Percentiles rank a stretch among this genome's conserved stretches.
phyloP scores from a whole-genome alignment of 2,888 invertebrate species.

The Lepidocyrtinus sp. region DNA sequence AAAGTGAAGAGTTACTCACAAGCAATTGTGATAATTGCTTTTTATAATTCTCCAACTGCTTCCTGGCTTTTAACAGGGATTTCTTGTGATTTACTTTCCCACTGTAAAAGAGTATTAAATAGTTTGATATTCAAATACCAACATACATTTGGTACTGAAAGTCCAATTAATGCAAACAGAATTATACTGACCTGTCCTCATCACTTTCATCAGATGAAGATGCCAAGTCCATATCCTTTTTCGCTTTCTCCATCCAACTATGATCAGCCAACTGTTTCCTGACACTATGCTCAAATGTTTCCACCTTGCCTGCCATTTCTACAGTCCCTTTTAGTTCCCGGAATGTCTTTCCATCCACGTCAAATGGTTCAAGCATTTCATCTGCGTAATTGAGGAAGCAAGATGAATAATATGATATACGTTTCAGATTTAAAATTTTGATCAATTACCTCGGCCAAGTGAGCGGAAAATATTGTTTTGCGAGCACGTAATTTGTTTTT shows the following conservation, averaged over 20 bases:
- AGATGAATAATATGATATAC: too few relatives aligned
- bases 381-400: too few relatives aligned
- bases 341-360: constrained; percentile 78
- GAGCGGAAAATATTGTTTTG: constrained; percentile 85
- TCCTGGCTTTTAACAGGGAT: constrained; percentile 62
- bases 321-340: constrained; percentile 82
- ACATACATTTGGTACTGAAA: too few relatives aligned
- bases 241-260: constrained; percentile 90
- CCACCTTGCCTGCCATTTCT: constrained; percentile 84
- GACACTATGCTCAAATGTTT: constrained; percentile 81
- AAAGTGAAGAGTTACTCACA: too few relatives aligned
- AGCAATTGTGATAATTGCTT: constrained; percentile 56
- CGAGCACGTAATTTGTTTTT: constrained; percentile 85
- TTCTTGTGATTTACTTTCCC: constrained; percentile 52
- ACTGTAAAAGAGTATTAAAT: constrained; percentile 30
- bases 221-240: constrained; percentile 87
- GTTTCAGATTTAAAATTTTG: not conserved
- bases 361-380: constrained; percentile 88
- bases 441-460: constrained; percentile 84
- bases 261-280: constrained; percentile 79
- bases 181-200: constrained; percentile 60
- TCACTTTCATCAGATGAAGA: constrained; percentile 76
- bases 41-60: constrained; percentile 63
- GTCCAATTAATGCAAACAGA: too few relatives aligned
- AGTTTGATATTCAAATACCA: too few relatives aligned